Percentiles rank a stretch among this genome's conserved stretches.
phyloP scores from a whole-genome alignment of 2,797 vertebrate species.

The Bucorvus abyssinicus region DNA sequence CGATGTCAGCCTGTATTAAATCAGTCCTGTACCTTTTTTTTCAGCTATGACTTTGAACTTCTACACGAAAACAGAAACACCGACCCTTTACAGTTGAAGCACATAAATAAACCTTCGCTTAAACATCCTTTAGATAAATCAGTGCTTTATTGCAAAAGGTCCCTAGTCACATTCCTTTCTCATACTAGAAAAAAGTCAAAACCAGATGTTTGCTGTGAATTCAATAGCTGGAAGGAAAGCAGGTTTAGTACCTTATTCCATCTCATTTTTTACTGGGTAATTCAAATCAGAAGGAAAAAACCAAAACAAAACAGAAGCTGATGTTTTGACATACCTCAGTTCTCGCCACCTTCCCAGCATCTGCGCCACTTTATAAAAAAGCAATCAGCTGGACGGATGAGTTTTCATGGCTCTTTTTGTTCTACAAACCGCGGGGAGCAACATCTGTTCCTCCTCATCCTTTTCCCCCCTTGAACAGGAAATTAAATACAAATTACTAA shows the following conservation, averaged over 20 bases:
- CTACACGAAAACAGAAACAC: not conserved
- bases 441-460: slow-evolving; percentile 20
- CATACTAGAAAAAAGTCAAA: not conserved
- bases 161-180: not conserved
- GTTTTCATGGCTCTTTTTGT: not conserved
- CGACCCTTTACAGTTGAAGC: not conserved
- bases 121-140: not conserved
- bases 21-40: not conserved
- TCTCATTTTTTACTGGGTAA: not conserved
- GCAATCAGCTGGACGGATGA: not conserved
- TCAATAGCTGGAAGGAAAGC: not conserved
- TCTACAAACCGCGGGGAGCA: not conserved
- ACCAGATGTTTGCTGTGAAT: not conserved
- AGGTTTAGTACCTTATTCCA: not conserved
- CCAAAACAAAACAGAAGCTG: not conserved
- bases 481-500: slow-evolving; percentile 40
- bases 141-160: not conserved
- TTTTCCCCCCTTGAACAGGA: not conserved
- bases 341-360: not conserved
- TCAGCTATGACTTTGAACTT: not conserved
- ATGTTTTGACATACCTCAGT: not conserved
- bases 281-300: not conserved
- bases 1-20: not conserved
- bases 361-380: slow-evolving; percentile 5
- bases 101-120: not conserved